These are phyloP conservation scores for Aldabrachelys gigantea DNA, from an alignment of 2,113 vertebrate genomes.

Conservation along the genomic window DNA sequence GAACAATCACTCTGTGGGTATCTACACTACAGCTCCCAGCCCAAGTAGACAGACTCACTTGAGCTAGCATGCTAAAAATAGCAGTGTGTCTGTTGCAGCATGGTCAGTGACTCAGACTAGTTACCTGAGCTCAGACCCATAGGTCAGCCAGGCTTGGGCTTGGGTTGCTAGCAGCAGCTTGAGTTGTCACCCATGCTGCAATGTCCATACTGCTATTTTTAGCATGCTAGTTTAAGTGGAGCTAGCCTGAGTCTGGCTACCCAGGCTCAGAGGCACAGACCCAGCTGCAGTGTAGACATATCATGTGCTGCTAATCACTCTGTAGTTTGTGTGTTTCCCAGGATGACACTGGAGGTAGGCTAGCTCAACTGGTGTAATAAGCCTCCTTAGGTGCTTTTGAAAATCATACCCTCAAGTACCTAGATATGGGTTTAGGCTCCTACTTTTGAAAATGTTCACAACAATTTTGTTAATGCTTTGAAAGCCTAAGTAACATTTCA, in stretches of 20 bases:
- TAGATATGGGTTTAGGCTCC: rapidly evolving
- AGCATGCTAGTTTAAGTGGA: background rate
- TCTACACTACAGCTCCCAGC: background rate
- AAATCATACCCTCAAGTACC: background rate
- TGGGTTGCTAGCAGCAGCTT: background rate
- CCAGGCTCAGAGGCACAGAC: background rate
- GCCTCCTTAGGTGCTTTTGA: background rate
- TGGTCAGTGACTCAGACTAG: background rate
- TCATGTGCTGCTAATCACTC: rapidly evolving
- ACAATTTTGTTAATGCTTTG: background rate
- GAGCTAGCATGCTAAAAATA: background rate
- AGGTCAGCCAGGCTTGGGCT: background rate
- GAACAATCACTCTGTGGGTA: background rate
- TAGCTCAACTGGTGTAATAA: background rate
- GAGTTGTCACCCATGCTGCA: background rate
- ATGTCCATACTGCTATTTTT: background rate
- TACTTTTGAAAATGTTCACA: background rate
- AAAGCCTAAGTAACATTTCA: background rate
- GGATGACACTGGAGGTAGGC: background rate
- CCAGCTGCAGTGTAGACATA: background rate
- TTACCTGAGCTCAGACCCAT: background rate
- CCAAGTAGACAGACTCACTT: background rate
- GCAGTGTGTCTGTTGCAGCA: background rate
- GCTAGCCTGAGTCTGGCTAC: background rate
- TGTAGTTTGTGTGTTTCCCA: background rate